Evolutionary conservation across 2,888 invertebrate species (phyloP), one percentile per base, ranked within the genome.

Genomic region (Ormyrus pomaceus): DNA sequence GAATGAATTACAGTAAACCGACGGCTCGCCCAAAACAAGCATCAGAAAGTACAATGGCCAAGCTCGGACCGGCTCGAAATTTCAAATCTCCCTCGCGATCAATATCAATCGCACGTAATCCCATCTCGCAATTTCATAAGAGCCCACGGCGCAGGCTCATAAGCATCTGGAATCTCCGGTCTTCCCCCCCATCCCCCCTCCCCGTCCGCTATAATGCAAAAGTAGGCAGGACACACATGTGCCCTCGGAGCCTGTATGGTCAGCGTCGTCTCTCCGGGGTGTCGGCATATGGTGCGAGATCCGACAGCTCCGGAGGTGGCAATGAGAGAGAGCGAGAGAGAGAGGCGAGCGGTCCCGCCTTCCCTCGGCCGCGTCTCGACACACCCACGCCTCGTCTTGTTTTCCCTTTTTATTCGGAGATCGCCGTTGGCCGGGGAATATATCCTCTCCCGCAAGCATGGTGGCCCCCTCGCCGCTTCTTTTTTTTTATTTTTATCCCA

Each of bases 281-380:
- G 48, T n/a, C 19, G 5, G 10, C 64, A 13, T 9, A 46, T 10
- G 34, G 89, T 86, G 89, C 84, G 87, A 89, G 88, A 89, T 88
- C 87, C 86, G 86, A 89, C 87, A 88, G 88, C 87, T 89, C 86
- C 87, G 88, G 88, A 89, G 89, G 89, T 89, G 88, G 89, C 88
- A 88, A 89, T 89, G 88, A 89, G 88, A 45, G 53, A 56, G 59
- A 56, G 64, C 83, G 83, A 80, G 84, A 34, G 34, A 34, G 64
- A 83, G 83, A 80, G 84, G 34, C 34, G 34, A 34, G 34, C 34
- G 84, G 88, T 86, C 88, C 89, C 88, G 88, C 89, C 89, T 86
- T 65, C 88, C 88, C 89, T 86, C 65, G 34, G 34, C 34, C 34
- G 34, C 34, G 64, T 88, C 87, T 74, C 85, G 89, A 89, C 89